A percentile compares a stretch with the other conserved stretches of the same genome.
Conservation (phyloP, 2,888 invertebrate genomes). For the Theretra japonica region DNA sequence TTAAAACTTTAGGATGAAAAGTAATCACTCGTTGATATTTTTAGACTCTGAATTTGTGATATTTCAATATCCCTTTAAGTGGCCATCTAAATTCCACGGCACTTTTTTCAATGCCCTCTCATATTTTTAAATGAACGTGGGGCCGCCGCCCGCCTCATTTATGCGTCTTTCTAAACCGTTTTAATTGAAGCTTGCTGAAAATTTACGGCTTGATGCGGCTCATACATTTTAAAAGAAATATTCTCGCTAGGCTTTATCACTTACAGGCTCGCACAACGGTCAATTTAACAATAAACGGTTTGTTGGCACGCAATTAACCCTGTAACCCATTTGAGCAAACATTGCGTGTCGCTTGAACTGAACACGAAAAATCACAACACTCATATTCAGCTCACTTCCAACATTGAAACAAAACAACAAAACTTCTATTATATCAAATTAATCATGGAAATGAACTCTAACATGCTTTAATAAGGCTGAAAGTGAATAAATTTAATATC, state of each 20-base stretch:
- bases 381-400: slow-evolving; percentile 32
- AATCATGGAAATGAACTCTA: not conserved
- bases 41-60: not conserved
- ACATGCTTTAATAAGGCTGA: not conserved
- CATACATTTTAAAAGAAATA: slow-evolving; percentile 1
- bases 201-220: slow-evolving; percentile 31
- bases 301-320: slow-evolving; percentile 57
- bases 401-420: slow-evolving; percentile 35
- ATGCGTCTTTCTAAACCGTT: slow-evolving; percentile 1
- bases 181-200: slow-evolving; percentile 31
- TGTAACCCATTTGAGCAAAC: slow-evolving; percentile 43
- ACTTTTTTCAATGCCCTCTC: slow-evolving; percentile 3
- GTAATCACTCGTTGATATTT: not conserved
- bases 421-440: slow-evolving; percentile 1
- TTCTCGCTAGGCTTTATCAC: slow-evolving; percentile 8
- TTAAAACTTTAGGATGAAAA: no score
- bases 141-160: not conserved
- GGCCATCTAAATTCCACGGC: not conserved
- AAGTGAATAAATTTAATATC: not conserved
- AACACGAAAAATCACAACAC: slow-evolving; percentile 44
- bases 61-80: not conserved
- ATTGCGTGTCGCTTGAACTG: slow-evolving; percentile 44
- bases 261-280: slow-evolving; percentile 37
- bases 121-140: slow-evolving; percentile 8
- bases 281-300: slow-evolving; percentile 54